phyloP scores from a whole-genome alignment of 1,140 invertebrate species.

The Battus philenor region DNA sequence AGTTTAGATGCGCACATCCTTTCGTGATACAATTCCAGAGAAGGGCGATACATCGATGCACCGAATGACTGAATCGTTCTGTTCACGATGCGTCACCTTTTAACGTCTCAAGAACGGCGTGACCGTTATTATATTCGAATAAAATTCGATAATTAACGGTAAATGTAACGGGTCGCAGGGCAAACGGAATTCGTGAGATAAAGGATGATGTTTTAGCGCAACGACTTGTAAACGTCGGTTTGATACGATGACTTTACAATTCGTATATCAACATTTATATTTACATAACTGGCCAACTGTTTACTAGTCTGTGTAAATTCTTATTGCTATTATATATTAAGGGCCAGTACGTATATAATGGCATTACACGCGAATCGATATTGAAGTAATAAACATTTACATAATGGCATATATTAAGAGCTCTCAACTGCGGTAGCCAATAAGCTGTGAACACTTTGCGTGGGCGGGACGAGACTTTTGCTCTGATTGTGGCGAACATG shows the following conservation, averaged over 20 bases:
- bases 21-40: neutral
- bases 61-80: constrained; percentile 23
- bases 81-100: constrained; percentile 51
- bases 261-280: too few relatives aligned
- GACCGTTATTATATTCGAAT: constrained; percentile 55
- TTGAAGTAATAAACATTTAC: neutral
- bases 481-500: constrained; percentile 26
- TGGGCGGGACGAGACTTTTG: constrained; percentile 39
- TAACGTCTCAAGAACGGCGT: constrained; percentile 42
- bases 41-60: constrained; percentile 30
- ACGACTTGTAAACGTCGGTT: constrained; percentile 1
- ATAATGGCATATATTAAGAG: constrained; percentile 36
- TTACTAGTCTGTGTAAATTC: too few relatives aligned
- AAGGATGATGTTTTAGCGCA: constrained; percentile 23
- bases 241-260: too few relatives aligned
- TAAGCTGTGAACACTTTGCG: constrained; percentile 38
- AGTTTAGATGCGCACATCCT: too few relatives aligned
- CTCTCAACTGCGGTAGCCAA: constrained; percentile 34
- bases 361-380: too few relatives aligned
- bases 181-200: constrained; percentile 41
- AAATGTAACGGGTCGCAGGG: constrained; percentile 64
- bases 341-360: too few relatives aligned
- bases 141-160: constrained; percentile 63
- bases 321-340: too few relatives aligned
- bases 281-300: too few relatives aligned